Conservation (phyloP, 2,888 invertebrate species). For the Chrysotoxum bicinctum region DNA sequence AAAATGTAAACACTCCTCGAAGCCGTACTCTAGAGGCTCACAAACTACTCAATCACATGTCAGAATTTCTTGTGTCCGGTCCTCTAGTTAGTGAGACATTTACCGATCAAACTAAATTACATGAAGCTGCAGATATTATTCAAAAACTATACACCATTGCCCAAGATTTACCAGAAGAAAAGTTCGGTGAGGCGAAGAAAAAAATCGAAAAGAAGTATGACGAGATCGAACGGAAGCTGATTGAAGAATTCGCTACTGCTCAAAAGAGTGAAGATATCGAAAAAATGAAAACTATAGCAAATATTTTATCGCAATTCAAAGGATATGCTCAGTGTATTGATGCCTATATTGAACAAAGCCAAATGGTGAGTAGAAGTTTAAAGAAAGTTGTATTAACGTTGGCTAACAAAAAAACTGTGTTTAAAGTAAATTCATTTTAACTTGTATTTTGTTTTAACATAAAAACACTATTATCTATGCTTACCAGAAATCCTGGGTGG, state of each 20-base stretch:
- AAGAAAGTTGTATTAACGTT: neutral
- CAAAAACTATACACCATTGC: conserved; percentile 97
- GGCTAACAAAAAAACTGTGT: too few species aligned
- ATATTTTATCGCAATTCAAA: conserved; percentile 96
- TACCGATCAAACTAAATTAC: conserved; percentile 88
- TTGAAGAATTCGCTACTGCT: conserved; percentile 96
- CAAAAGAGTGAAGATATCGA: conserved; percentile 92
- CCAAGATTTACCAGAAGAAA: conserved; percentile 94
- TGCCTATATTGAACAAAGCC: conserved; percentile 98
- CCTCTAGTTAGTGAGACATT: conserved; percentile 93
- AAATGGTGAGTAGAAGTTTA: conserved; percentile 85
- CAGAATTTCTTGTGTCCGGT: conserved; percentile 94
- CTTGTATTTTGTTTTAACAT: too few species aligned
- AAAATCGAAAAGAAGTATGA: conserved; percentile 95
- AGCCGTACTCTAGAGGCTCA: conserved; percentile 97
- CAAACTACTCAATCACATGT: conserved; percentile 94
- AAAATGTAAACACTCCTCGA: conserved; percentile 96
- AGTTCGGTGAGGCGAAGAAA: conserved; percentile 91
- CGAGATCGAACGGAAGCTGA: conserved; percentile 93
- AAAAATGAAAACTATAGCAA: conserved; percentile 96
- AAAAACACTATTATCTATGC: too few species aligned
- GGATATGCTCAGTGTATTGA: conserved; percentile 98
- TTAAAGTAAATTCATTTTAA: too few species aligned
- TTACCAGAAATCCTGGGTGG: too few species aligned
- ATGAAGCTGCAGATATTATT: conserved; percentile 98